Evolutionary conservation across 2,888 invertebrate genomes (phyloP).

Genomic region (Malachius bipustulatus): DNA sequence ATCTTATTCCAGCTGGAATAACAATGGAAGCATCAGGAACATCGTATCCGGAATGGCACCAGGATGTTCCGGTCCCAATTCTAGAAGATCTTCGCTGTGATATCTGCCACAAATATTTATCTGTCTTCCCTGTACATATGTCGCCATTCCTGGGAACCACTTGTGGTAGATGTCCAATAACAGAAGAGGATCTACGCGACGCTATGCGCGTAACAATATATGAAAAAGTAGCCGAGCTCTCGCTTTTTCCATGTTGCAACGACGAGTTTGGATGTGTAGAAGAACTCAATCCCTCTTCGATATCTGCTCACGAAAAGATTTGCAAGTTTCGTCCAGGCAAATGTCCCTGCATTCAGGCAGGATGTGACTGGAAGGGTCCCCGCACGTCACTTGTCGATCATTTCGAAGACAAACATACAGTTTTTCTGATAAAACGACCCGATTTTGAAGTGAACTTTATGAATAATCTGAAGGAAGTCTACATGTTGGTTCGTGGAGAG

Average conservation of each 20-base stretch:
- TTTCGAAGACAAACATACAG: conserved; percentile 25
- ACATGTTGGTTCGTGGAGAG: conserved; percentile 23
- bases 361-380: conserved; percentile 28
- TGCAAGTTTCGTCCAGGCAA: conserved; percentile 23
- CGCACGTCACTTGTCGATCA: conserved; percentile 24
- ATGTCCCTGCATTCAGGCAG: conserved; percentile 20
- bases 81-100: too few species aligned
- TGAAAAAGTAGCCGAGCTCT: conserved; percentile 23
- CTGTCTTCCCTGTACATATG: too few species aligned
- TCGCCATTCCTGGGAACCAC: too few species aligned
- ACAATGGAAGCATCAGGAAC: too few species aligned
- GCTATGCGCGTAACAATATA: too few species aligned
- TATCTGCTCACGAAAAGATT: conserved; percentile 24
- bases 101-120: too few species aligned
- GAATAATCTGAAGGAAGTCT: conserved; percentile 26
- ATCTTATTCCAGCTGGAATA: too few species aligned
- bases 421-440: conserved; percentile 22
- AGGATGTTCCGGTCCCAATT: too few species aligned
- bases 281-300: conserved; percentile 19
- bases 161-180: too few species aligned
- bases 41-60: too few species aligned
- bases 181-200: too few species aligned
- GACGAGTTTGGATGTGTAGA: conserved; percentile 25
- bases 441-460: conserved; percentile 29
- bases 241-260: conserved; percentile 28